Conservation (phyloP, 53 echinoderm and acorn worm species). For the Echinarachnius parma region DNA sequence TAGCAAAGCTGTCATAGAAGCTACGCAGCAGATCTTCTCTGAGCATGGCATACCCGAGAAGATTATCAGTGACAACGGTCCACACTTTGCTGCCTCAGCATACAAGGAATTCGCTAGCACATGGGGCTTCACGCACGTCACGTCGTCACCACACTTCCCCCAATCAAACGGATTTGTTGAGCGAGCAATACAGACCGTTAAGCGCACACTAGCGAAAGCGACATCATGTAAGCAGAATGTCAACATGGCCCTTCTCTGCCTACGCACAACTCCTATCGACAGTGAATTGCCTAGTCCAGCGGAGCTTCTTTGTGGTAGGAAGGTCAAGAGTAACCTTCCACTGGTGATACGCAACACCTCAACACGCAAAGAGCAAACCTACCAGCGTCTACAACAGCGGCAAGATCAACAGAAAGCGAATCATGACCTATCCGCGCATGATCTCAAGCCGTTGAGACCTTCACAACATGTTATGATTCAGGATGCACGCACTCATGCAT, state of each 20-base stretch:
- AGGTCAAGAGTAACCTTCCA: conserved; percentile 34
- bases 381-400: conserved; percentile 30
- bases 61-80: conserved; percentile 62
- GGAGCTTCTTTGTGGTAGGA: conserved; percentile 48
- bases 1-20: conserved; percentile 41
- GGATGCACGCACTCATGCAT: conserved; percentile 32
- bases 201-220: conserved; percentile 54
- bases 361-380: conserved; percentile 17
- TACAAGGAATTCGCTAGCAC: conserved; percentile 56
- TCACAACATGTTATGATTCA: conserved; percentile 49
- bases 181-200: conserved; percentile 59
- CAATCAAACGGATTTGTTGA: conserved; percentile 67
- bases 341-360: conserved; percentile 14
- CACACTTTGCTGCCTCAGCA: conserved; percentile 41
- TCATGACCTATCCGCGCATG: conserved; percentile 43
- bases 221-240: conserved; percentile 21
- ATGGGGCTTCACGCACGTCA: conserved; percentile 67
- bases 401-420: conserved; percentile 44
- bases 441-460: conserved; percentile 30
- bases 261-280: conserved; percentile 55
- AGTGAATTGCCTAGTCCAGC: conserved; percentile 49
- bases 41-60: conserved; percentile 63
- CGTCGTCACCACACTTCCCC: conserved; percentile 62
- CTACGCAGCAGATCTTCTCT: conserved; percentile 43
- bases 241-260: conserved; percentile 45